A percentile compares a stretch with the other conserved stretches of the same genome.
Evolutionary conservation across 35 echinoderm and acorn worm genomes (phyloP).

Genomic region (Ophioderma brevispina): DNA sequence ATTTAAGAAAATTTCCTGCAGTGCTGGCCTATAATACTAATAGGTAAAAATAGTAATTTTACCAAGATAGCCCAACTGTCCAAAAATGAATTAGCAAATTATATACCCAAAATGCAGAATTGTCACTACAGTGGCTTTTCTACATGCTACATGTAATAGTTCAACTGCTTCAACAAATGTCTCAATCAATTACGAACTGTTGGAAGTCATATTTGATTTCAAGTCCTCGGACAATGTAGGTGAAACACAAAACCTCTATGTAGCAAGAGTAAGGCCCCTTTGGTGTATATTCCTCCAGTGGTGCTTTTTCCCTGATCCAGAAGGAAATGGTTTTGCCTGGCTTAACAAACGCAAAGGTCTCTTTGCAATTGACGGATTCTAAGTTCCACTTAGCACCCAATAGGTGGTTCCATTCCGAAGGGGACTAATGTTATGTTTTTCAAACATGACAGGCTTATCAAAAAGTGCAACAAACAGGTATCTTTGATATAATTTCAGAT

Average conservation of each 20-base stretch:
- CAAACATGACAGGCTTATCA: not conserved
- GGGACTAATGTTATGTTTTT: not conserved
- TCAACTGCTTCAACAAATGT: not conserved
- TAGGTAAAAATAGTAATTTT: too few relatives aligned
- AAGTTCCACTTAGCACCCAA: constrained; percentile 39
- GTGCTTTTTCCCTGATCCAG: constrained; percentile 40
- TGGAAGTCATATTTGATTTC: constrained; percentile 55
- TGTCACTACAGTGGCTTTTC: not conserved
- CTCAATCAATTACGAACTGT: not conserved
- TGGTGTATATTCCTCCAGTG: constrained; percentile 46
- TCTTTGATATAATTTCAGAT: not conserved
- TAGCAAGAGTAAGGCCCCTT: constrained; percentile 6
- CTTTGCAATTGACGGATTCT: constrained; percentile 9
- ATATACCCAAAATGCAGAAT: not conserved
- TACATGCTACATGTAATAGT: not conserved
- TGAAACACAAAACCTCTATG: constrained; percentile 45
- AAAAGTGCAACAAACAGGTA: constrained; percentile 31
- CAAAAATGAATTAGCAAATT: not conserved
- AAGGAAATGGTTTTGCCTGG: constrained; percentile 32
- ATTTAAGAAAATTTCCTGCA: too few relatives aligned
- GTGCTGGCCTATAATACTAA: too few relatives aligned
- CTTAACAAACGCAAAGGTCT: constrained; percentile 46
- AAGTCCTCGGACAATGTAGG: constrained; percentile 45
- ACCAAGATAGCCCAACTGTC: not conserved
- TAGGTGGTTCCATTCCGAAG: constrained; percentile 1